These are phyloP conservation scores for Siphamia tubifer DNA, from an alignment of 2,113 vertebrate genomes.

Conservation along the genomic window DNA sequence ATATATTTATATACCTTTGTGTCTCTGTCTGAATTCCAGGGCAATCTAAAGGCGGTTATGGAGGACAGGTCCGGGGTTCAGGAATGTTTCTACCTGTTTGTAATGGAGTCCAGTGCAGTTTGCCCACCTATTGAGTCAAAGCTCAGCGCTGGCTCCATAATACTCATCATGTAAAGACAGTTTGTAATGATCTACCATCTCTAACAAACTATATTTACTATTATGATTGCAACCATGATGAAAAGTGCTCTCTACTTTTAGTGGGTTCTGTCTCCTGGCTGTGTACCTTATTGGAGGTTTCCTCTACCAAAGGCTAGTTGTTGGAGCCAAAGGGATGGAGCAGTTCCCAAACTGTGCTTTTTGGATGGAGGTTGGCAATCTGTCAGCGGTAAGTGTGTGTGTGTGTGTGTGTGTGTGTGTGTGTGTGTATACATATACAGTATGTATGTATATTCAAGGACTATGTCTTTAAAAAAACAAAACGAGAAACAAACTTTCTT, in stretches of 20 bases:
- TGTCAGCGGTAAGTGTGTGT: constrained; percentile 86
- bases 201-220: background rate
- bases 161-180: constrained; percentile 85
- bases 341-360: constrained; percentile 94
- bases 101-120: constrained; percentile 87
- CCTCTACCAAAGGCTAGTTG: constrained; percentile 91
- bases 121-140: constrained; percentile 82
- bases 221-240: background rate
- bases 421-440: too few relatives aligned
- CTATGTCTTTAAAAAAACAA: too few relatives aligned
- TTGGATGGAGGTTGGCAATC: constrained; percentile 94
- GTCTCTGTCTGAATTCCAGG: constrained; percentile 68
- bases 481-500: background rate
- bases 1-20: background rate
- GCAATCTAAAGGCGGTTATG: constrained; percentile 74
- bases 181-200: background rate
- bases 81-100: constrained; percentile 94
- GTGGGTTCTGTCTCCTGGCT: constrained; percentile 82
- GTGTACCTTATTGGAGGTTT: constrained; percentile 92
- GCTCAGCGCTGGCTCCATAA: constrained; percentile 88
- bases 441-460: too few relatives aligned
- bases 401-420: too few relatives aligned
- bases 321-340: constrained; percentile 96
- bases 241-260: constrained; percentile 49
- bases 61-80: constrained; percentile 82